Evolutionary conservation across 2,113 vertebrate genomes (phyloP).

Genomic region (Hirundichthys speculiger): DNA sequence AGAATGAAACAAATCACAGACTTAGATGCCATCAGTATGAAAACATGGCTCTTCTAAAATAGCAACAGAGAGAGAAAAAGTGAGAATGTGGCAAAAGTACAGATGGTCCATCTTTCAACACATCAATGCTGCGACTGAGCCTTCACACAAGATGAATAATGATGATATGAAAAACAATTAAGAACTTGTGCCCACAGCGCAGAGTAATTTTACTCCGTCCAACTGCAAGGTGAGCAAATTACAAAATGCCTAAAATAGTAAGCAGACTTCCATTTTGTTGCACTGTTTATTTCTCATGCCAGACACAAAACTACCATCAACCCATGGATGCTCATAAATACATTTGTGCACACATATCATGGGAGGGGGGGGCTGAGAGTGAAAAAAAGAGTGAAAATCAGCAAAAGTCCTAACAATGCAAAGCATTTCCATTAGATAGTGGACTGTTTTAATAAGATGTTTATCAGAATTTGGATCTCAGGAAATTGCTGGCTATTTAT

Average conservation of each 20-base stretch:
- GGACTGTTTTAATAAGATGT: conserved; percentile 71
- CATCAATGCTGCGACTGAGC: conserved; percentile 70
- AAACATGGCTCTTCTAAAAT: conserved; percentile 57
- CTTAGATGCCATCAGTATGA: conserved; percentile 45
- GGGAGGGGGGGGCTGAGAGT: neutral
- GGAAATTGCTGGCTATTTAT: conserved; percentile 73
- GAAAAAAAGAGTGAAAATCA: conserved; percentile 16
- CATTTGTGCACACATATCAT: neutral
- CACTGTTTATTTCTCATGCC: neutral
- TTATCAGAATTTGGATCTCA: conserved; percentile 73
- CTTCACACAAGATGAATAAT: conserved; percentile 72
- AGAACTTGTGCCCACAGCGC: conserved; percentile 52
- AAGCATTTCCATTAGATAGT: conserved; percentile 50
- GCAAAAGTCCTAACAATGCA: conserved; percentile 29
- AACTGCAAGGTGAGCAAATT: conserved; percentile 57
- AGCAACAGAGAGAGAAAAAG: conserved; percentile 29
- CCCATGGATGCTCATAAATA: neutral
- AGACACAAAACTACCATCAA: neutral
- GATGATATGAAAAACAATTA: conserved; percentile 69
- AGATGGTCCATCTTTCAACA: conserved; percentile 71
- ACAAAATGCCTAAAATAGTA: conserved; percentile 26
- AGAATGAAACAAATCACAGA: conserved; percentile 38
- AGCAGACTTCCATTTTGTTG: conserved; percentile 14
- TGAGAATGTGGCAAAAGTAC: conserved; percentile 40
- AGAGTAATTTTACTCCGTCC: conserved; percentile 48